phyloP scores from a whole-genome alignment of 1,140 invertebrate genomes.

The Drosophila grimshawi region DNA sequence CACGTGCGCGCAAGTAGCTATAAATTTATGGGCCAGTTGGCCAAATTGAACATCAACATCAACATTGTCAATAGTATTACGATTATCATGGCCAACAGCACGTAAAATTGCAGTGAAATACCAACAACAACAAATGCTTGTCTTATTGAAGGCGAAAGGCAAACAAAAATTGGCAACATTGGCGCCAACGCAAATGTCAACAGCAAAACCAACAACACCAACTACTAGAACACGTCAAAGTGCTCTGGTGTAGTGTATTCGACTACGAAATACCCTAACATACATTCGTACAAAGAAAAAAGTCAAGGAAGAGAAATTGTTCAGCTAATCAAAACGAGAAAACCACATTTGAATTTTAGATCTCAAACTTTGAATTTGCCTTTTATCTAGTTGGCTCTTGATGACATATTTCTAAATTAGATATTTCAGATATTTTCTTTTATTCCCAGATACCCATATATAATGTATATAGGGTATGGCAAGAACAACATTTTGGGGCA shows the following conservation, averaged over 20 bases:
- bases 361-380: background rate
- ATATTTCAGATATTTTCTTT: too few relatives aligned
- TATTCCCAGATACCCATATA: background rate
- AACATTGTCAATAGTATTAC: conserved; percentile 56
- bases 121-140: conserved; percentile 50
- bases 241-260: background rate
- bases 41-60: conserved; percentile 46
- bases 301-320: too few relatives aligned
- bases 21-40: conserved; percentile 61
- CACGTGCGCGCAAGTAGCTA: conserved; percentile 43
- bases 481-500: conserved; percentile 33
- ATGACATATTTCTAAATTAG: too few relatives aligned
- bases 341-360: background rate
- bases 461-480: background rate
- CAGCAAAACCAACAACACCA: conserved; percentile 35
- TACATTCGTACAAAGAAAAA: too few relatives aligned
- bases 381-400: too few relatives aligned
- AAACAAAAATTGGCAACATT: conserved; percentile 69
- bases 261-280: background rate
- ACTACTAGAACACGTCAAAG: background rate
- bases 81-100: conserved; percentile 73
- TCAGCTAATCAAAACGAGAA: too few relatives aligned
- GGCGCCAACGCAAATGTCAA: conserved; percentile 59
- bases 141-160: conserved; percentile 66
- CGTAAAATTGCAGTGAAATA: conserved; percentile 68